Evolutionary conservation across 2,888 invertebrate species (phyloP), one percentile per base, ranked within the genome.

Genomic region (Teleiodes luculella): DNA sequence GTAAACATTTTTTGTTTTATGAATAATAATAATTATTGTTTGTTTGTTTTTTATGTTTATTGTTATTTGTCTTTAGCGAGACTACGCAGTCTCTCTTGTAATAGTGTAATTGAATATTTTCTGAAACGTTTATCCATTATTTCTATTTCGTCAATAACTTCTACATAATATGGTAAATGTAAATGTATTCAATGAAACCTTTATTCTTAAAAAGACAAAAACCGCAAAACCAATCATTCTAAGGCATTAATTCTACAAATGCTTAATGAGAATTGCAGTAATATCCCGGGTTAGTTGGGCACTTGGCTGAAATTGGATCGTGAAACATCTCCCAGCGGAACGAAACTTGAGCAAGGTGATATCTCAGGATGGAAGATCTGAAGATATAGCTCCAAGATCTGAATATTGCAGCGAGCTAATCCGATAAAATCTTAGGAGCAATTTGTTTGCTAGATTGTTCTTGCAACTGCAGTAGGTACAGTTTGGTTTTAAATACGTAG

Each of bases 371-470:
- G n/a, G n/a, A n/a, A n/a, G n/a, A n/a, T 43, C 28, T 43, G n/a
- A 24, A n/a, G 24, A n/a, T n/a, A n/a, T n/a, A n/a, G n/a, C n/a
- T 43, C 28, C 28, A 24, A 7, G 20, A 43, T 43, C 28, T 43
- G 43, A 43, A 43, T 43, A 43, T 43, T 43, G 28, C 43, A 43
- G 6, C 28, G 43, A n/a, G 20, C 10, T 41, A 43, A 43, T 43
- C 28, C n/a, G 28, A 43, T 24, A 11, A 16, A 18, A 41, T 11
- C 39, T 18, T 24, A 24, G 39, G 11, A 18, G 10, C 37, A 37
- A 8, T 2, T 16, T 18, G 16, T 39, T 39, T 14, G 39, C 39
- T 18, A 18, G n/a, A n/a, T n/a, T n/a, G n/a, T n/a, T n/a, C n/a
- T n/a, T n/a, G 24, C 24, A 24, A 6, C 24, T 24, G 24, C 24